These are phyloP conservation scores for Therioaphis trifolii DNA, from an alignment of 2,888 invertebrate genomes.

Conservation along the genomic window DNA sequence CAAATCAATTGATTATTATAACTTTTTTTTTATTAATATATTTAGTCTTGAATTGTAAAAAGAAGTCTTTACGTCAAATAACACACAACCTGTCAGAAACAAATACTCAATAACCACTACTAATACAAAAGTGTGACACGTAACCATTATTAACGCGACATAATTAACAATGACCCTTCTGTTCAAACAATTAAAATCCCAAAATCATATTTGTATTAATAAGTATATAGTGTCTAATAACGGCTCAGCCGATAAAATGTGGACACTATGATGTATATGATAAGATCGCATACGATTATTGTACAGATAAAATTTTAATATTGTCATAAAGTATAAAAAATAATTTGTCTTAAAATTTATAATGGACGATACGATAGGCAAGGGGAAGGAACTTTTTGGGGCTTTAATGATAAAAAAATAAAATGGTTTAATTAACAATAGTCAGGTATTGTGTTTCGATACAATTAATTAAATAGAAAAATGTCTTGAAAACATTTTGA, in stretches of 20 bases:
- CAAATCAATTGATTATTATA: background rate
- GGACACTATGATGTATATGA: background rate
- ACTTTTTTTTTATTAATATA: background rate
- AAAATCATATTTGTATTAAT: background rate
- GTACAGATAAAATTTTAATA: background rate
- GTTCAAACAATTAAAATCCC: background rate
- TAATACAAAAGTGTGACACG: background rate
- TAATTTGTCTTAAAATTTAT: background rate
- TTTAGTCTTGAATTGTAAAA: conserved; percentile 8
- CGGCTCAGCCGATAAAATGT: background rate
- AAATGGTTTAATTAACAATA: background rate
- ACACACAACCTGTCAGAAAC: conserved; percentile 26
- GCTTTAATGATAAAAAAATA: background rate
- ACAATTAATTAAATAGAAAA: conserved; percentile 15
- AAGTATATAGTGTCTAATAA: background rate
- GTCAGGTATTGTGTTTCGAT: background rate
- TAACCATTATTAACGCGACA: background rate
- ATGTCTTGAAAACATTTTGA: conserved; percentile 39
- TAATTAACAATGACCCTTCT: background rate
- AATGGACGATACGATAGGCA: background rate
- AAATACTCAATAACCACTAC: background rate
- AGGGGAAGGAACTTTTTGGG: conserved; percentile 8
- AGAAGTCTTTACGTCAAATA: conserved; percentile 40
- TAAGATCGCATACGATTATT: background rate
- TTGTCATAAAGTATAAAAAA: conserved; percentile 2